Evolutionary conservation across 2,888 invertebrate genomes (phyloP).

Genomic region (Allophyes oxyacanthae): DNA sequence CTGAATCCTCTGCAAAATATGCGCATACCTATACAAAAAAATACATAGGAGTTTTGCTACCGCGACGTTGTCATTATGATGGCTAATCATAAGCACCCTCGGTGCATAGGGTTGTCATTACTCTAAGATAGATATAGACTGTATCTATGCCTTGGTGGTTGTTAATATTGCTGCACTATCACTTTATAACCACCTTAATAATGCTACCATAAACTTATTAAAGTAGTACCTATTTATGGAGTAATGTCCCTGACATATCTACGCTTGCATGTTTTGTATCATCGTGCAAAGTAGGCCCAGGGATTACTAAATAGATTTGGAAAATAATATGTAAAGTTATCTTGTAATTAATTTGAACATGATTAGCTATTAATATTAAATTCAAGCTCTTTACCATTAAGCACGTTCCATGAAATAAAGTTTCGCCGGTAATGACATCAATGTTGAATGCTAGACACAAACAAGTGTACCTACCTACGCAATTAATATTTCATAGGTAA

Average conservation of each 20-base stretch:
- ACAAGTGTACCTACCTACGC: constrained; percentile 13
- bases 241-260: constrained; percentile 7
- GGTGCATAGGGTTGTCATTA: too few species aligned
- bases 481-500: too few species aligned
- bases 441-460: constrained; percentile 4
- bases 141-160: too few species aligned
- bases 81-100: not conserved
- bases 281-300: constrained; percentile 4
- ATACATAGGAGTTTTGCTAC: too few species aligned
- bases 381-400: too few species aligned
- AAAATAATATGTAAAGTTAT: not conserved
- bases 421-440: not conserved
- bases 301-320: constrained; percentile 1
- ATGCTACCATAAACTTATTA: not conserved
- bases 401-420: too few species aligned
- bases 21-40: too few species aligned
- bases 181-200: not conserved
- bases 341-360: too few species aligned
- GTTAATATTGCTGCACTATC: constrained; percentile 1
- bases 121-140: too few species aligned
- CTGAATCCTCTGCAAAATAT: too few species aligned
- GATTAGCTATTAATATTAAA: too few species aligned
- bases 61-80: not conserved
- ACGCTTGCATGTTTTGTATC: constrained; percentile 2
- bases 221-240: constrained; percentile 2